Percentiles rank a stretch among this genome's conserved stretches.
phyloP scores from a whole-genome alignment of 2,113 vertebrate genomes.

The Axis porcinus region DNA sequence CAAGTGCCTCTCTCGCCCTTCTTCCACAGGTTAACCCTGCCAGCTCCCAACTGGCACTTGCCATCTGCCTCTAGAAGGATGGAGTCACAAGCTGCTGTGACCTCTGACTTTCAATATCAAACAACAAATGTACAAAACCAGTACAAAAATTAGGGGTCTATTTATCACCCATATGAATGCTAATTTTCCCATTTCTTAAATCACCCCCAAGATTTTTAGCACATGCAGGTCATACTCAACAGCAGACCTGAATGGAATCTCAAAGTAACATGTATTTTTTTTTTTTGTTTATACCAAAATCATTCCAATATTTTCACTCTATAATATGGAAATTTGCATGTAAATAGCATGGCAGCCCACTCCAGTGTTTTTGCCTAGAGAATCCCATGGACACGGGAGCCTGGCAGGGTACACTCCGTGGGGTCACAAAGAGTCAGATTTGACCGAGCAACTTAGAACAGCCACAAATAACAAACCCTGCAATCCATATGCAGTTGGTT shows the following conservation, averaged over 20 bases:
- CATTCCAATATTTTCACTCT: neutral
- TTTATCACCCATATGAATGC: rapidly evolving
- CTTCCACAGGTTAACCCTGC: neutral
- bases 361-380: neutral
- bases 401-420: neutral
- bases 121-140: rapidly evolving
- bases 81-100: neutral
- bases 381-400: neutral
- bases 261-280: neutral
- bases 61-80: neutral
- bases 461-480: neutral
- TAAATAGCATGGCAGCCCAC: neutral
- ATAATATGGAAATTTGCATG: neutral
- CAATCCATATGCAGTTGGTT: rapidly evolving
- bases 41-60: neutral
- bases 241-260: neutral
- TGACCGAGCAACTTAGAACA: neutral
- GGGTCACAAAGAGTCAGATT: neutral
- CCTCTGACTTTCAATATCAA: neutral
- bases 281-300: neutral
- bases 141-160: too few relatives aligned
- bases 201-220: neutral
- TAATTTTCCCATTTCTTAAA: neutral
- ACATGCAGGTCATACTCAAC: neutral
- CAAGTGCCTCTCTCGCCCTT: rapidly evolving